These are phyloP conservation scores for Sebastes minor DNA, from an alignment of 2,797 vertebrate genomes.

Conservation along the genomic window DNA sequence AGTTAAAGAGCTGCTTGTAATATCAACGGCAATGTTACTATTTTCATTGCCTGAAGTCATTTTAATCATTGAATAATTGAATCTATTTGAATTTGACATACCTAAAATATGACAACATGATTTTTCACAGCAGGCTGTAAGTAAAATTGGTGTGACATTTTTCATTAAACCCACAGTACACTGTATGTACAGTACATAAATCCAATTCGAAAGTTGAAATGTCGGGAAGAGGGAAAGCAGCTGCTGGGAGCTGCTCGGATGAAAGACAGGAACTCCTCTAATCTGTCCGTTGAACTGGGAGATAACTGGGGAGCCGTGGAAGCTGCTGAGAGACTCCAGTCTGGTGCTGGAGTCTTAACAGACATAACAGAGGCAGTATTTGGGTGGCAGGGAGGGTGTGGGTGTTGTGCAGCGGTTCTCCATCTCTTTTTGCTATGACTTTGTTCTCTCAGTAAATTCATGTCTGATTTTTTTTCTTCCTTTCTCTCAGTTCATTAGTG, in stretches of 20 bases:
- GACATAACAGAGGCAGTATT: conserved; percentile 43
- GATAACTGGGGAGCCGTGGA: conserved; percentile 70
- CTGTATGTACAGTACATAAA: neutral
- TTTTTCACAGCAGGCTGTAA: neutral
- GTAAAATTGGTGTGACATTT: neutral
- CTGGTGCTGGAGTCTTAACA: conserved; percentile 42
- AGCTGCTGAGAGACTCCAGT: conserved; percentile 53
- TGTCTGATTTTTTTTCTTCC: conserved; percentile 13
- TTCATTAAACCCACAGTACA: neutral
- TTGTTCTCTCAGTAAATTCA: conserved; percentile 41
- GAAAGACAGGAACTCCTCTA: conserved; percentile 73
- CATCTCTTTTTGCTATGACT: conserved; percentile 37
- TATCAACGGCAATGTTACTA: neutral
- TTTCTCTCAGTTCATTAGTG: conserved; percentile 63
- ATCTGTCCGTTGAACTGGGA: conserved; percentile 55
- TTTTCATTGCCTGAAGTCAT: neutral
- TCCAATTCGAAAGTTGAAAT: conserved; percentile 3
- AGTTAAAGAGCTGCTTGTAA: neutral
- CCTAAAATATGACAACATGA: neutral
- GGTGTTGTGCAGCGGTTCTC: conserved; percentile 30
- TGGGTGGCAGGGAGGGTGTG: conserved; percentile 21
- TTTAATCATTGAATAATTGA: neutral
- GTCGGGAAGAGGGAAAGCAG: conserved; percentile 52
- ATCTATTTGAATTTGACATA: neutral
- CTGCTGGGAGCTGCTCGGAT: conserved; percentile 54